Base-by-base conservation (phyloP, 2,888 invertebrate genomes). In the Leptopilina drosophilae region DNA sequence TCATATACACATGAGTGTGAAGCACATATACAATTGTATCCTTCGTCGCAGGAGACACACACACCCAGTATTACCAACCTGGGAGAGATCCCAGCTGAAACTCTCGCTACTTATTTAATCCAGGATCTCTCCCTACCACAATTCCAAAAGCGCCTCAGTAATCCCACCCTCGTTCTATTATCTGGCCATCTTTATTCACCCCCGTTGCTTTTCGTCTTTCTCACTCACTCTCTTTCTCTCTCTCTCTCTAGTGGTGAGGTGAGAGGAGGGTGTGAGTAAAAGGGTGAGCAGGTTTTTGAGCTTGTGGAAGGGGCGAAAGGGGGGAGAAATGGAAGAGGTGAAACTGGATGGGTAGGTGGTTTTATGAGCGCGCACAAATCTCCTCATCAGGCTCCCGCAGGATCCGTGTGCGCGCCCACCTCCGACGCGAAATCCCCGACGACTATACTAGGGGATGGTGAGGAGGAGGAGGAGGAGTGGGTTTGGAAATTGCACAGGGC, bases 321-420 rank as follows among this genome's bases (percentile, higher is more conserved):
- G 15, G n/a, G 46, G 20, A 62, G 65, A 73, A 76, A 46, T 62
- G 42, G 66, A 64, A 78, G 81, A 83, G 81, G 82, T 84, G 78
- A 82, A 62, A 67, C 77, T 62, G 81, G 82, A 82, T 79, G 82
- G 84, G 77, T 82, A 84, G 86, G 82, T 81, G 83, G 87, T 91
- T 91, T 91, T 91, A 91, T 86, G 90, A 87, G 87, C 88, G 90
- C 87, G 87, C 90, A 88, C 89, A 90, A 91, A 91, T 91, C 91
- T 91, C 90, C 90, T 91, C 91, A 89, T 90, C 90, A 88, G 89
- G 88, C 89, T 89, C 87, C 88, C 87, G 87, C 86, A 88, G 88
- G 84, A 89, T 89, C 85, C 86, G 83, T 77, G 82, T 77, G 82
- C 81, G 49, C 77, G 82, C 81, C 80, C 80, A 78, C 79, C 76